Evolutionary conservation across 2,797 vertebrate genomes (phyloP).

Genomic region (Pangasius mekongensis): DNA sequence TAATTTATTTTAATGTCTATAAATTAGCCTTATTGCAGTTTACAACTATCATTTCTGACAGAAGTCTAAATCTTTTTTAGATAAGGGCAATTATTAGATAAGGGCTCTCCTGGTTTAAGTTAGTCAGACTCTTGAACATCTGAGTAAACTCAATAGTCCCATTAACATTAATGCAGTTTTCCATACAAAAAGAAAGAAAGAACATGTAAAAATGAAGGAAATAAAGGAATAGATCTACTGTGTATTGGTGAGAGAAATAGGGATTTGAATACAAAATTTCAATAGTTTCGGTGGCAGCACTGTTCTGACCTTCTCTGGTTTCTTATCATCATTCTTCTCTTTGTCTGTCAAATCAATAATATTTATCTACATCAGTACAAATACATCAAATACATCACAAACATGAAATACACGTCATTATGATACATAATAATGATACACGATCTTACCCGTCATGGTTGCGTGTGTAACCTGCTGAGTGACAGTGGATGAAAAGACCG

Average conservation of each 20-base stretch:
- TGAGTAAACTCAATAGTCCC: neutral
- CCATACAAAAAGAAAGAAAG: neutral
- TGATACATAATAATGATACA: neutral
- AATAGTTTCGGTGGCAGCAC: neutral
- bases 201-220: neutral
- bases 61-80: neutral
- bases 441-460: conserved; percentile 29
- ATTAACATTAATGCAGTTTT: neutral
- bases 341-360: conserved; percentile 56
- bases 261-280: neutral
- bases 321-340: conserved; percentile 63
- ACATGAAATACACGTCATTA: neutral
- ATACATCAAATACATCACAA: neutral
- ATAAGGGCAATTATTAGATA: neutral
- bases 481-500: conserved; percentile 17
- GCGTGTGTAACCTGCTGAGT: conserved; percentile 3
- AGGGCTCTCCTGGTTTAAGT: neutral
- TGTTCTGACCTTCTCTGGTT: conserved; percentile 66
- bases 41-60: neutral
- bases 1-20: neutral
- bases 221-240: neutral
- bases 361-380: neutral
- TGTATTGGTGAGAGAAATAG: neutral
- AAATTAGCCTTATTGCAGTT: neutral
- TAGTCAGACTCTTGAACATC: neutral